A percentile compares a stretch with the other conserved stretches of the same genome.
Evolutionary conservation across 2,113 vertebrate species (phyloP).

Genomic region (Uria lomvia): DNA sequence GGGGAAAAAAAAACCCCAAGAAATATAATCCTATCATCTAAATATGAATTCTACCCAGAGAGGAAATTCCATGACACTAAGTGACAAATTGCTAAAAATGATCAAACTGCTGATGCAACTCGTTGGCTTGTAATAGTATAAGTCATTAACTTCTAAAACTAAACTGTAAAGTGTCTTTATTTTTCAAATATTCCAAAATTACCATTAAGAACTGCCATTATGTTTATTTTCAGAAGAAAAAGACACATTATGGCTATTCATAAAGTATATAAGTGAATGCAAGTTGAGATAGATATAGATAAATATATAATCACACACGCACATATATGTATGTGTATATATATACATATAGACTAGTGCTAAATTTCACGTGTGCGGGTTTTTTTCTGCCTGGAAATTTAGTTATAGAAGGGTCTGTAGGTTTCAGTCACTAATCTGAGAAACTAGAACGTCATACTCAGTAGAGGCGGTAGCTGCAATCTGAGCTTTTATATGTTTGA

Average conservation of each 20-base stretch:
- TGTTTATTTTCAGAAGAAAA: background rate
- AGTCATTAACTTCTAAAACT: background rate
- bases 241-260: background rate
- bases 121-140: background rate
- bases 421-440: background rate
- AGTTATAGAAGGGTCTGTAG: background rate
- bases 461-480: background rate
- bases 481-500: background rate
- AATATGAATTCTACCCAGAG: background rate
- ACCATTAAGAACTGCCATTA: background rate
- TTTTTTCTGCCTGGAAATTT: background rate
- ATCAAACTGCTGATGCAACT: background rate
- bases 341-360: background rate
- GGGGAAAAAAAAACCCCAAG: fast-evolving
- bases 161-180: background rate
- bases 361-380: fast-evolving
- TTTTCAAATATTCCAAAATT: background rate
- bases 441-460: background rate
- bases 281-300: background rate
- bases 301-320: background rate
- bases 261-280: background rate
- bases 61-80: background rate
- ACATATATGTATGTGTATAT: fast-evolving
- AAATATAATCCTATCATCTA: background rate
- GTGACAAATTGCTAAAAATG: background rate